phyloP scores from a whole-genome alignment of 1,140 invertebrate species.

The Zelostemma sp. region DNA sequence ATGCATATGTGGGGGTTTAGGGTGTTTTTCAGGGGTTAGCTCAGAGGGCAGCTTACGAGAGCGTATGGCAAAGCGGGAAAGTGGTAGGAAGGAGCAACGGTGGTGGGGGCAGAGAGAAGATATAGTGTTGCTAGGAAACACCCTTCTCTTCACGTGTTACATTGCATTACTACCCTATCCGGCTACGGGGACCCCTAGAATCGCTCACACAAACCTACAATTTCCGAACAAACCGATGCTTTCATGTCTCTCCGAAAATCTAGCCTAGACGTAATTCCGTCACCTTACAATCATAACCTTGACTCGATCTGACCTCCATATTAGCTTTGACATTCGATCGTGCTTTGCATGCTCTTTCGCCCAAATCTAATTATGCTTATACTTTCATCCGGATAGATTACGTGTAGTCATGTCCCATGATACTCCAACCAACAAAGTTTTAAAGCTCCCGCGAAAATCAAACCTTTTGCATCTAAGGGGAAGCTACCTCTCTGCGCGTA shows the following conservation, averaged over 20 bases:
- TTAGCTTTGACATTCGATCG: no score
- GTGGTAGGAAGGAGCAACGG: slow-evolving; percentile 16
- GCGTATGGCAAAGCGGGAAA: slow-evolving; percentile 12
- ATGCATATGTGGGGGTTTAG: slow-evolving; percentile 50
- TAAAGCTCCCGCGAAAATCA: no score
- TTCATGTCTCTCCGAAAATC: neutral
- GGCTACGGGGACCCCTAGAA: slow-evolving; percentile 44
- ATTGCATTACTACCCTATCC: slow-evolving; percentile 65
- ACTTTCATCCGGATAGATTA: no score
- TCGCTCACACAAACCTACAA: slow-evolving; percentile 57
- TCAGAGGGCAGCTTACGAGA: slow-evolving; percentile 46
- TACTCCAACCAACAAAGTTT: no score
- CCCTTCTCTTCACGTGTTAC: slow-evolving; percentile 63
- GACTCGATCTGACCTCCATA: no score
- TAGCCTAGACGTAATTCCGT: no score
- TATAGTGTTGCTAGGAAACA: slow-evolving; percentile 65
- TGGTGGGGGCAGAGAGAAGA: slow-evolving; percentile 53
- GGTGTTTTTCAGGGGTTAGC: slow-evolving; percentile 43
- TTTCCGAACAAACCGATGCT: slow-evolving; percentile 49
- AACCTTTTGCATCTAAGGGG: no score
- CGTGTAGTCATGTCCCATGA: no score
- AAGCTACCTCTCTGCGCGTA: no score
- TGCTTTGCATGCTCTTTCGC: no score
- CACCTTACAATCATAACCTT: no score
- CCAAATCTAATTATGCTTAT: no score